A percentile compares a stretch with the other conserved stretches of the same genome.
These are phyloP conservation scores for Paramormyrops kingsleyae DNA, from an alignment of 2,113 vertebrate species.

Conservation along the genomic window DNA sequence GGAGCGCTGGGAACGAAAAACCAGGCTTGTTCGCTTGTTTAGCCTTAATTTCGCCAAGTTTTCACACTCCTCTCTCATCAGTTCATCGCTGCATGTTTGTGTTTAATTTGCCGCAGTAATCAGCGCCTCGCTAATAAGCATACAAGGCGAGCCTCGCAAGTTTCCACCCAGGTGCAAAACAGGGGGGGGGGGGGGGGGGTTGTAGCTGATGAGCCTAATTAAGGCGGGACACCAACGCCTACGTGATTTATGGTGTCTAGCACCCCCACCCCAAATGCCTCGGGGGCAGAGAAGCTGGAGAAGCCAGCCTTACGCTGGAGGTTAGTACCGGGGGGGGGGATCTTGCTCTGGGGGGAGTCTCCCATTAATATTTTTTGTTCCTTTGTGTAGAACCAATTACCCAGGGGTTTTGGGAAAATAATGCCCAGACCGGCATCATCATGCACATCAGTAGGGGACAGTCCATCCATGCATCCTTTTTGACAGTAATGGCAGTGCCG, in stretches of 20 bases:
- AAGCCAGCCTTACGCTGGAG: neutral
- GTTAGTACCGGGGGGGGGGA: neutral
- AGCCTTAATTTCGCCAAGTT: neutral
- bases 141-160: conserved; percentile 29
- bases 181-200: neutral
- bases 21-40: neutral
- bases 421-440: neutral
- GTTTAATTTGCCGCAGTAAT: conserved; percentile 35
- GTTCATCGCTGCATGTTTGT: conserved; percentile 23
- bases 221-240: conserved; percentile 21
- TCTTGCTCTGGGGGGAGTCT: neutral
- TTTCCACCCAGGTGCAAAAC: neutral
- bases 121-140: conserved; percentile 39
- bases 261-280: neutral
- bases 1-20: neutral
- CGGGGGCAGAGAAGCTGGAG: neutral
- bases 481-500: neutral
- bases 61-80: conserved; percentile 1
- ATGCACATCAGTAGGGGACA: neutral
- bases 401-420: neutral
- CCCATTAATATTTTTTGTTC: neutral
- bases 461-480: neutral
- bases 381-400: neutral
- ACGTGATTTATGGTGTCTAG: neutral
- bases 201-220: conserved; percentile 34